phyloP scores from a whole-genome alignment of 35 echinoderm and acorn worm species.

The Chiridota heheva region DNA sequence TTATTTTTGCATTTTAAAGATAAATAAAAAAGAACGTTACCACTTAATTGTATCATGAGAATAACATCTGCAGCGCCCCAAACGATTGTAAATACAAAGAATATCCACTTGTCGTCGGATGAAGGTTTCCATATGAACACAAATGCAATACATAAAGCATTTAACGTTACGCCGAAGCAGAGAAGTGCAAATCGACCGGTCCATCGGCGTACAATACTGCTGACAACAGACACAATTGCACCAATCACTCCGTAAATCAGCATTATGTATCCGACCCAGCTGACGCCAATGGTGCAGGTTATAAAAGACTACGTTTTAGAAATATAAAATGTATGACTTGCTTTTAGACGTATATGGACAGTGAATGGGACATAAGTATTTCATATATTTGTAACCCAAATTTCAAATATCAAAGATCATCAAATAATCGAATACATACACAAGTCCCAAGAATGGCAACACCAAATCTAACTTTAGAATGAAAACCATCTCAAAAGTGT shows the following conservation, averaged over 20 bases:
- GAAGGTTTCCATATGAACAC: slow-evolving; percentile 69
- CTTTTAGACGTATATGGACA: no score
- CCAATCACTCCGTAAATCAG: slow-evolving; percentile 87
- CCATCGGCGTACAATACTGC: slow-evolving; percentile 62
- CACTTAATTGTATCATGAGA: slow-evolving; percentile 89
- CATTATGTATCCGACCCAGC: slow-evolving; percentile 98
- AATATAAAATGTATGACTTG: no score
- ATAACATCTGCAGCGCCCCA: slow-evolving; percentile 92
- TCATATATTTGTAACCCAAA: no score
- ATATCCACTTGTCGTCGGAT: slow-evolving; percentile 53
- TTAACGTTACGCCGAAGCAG: slow-evolving; percentile 48
- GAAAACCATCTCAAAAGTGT: no score
- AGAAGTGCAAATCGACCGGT: slow-evolving; percentile 74
- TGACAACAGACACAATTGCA: slow-evolving; percentile 64
- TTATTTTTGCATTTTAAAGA: no score
- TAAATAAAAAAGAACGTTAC: no score
- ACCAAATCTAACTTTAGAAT: no score
- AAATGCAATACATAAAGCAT: slow-evolving; percentile 46
- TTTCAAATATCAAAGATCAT: no score
- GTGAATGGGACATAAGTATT: no score
- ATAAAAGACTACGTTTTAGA: slow-evolving; percentile 82
- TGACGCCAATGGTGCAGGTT: slow-evolving; percentile 85
- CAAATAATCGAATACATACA: no score
- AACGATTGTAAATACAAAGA: slow-evolving; percentile 73
- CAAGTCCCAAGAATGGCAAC: no score